Conservation (phyloP, 2,113 vertebrate species). For the Caranx ignobilis region DNA sequence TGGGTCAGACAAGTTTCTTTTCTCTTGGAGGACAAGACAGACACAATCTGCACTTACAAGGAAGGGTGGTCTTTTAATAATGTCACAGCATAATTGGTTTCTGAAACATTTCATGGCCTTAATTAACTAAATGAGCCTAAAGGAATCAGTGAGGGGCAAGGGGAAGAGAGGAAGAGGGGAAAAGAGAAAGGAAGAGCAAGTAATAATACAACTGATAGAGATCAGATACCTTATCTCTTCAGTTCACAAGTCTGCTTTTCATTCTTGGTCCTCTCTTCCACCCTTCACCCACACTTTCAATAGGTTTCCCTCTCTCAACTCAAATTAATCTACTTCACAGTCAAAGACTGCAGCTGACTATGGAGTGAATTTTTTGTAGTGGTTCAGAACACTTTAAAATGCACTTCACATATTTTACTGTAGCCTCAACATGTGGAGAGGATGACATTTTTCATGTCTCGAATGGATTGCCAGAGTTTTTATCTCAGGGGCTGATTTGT, state of each 20-base stretch:
- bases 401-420: constrained; percentile 16
- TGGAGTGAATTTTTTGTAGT: constrained; percentile 5
- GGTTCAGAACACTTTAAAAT: constrained; percentile 17
- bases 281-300: constrained; percentile 52
- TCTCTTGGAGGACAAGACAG: constrained; percentile 60
- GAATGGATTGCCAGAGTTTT: constrained; percentile 9
- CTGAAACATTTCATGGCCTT: constrained; percentile 81
- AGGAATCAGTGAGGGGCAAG: constrained; percentile 61
- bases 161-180: constrained; percentile 30
- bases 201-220: constrained; percentile 55
- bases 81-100: constrained; percentile 83
- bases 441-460: constrained; percentile 12
- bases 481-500: not conserved
- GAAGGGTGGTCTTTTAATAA: constrained; percentile 79
- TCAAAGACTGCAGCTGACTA: constrained; percentile 30
- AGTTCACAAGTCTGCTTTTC: constrained; percentile 68
- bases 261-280: constrained; percentile 42
- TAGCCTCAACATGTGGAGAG: constrained; percentile 8
- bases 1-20: constrained; percentile 64
- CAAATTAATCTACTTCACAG: constrained; percentile 66
- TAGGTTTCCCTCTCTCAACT: constrained; percentile 59
- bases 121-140: constrained; percentile 83
- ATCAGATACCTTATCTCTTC: constrained; percentile 76
- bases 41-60: constrained; percentile 74
- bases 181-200: constrained; percentile 26